phyloP scores from a whole-genome alignment of 2,113 vertebrate genomes.

The Podarcis raffonei region DNA sequence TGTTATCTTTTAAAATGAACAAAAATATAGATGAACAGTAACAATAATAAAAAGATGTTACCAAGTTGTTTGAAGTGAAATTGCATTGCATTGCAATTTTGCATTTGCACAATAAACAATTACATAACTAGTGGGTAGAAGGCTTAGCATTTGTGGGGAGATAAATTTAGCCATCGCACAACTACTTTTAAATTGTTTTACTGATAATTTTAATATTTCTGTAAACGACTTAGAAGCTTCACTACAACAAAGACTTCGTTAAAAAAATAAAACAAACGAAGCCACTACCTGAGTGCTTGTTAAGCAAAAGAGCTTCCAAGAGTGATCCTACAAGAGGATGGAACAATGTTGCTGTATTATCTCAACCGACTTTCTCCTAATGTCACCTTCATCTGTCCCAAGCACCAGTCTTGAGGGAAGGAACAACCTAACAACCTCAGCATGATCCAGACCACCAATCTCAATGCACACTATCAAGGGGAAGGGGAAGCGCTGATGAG shows the following conservation, averaged over 20 bases:
- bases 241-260: too few species aligned
- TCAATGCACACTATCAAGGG: too few species aligned
- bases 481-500: too few species aligned
- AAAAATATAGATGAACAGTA: background rate
- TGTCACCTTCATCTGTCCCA: background rate
- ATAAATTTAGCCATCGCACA: background rate
- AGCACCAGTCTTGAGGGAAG: background rate
- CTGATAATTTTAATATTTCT: too few species aligned
- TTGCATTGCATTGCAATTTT: background rate
- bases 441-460: too few species aligned
- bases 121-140: background rate
- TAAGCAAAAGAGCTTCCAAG: background rate
- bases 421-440: background rate
- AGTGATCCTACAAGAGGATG: background rate
- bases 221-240: too few species aligned
- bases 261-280: too few species aligned
- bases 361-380: background rate
- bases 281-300: background rate
- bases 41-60: conserved; percentile 40
- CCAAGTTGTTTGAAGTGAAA: background rate
- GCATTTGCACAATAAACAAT: background rate
- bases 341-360: too few species aligned
- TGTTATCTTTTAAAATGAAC: conserved; percentile 83
- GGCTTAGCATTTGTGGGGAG: background rate
- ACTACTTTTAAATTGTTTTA: too few species aligned